Evolutionary conservation across 1,140 invertebrate genomes (phyloP), one percentile per base, ranked within the genome.

Genomic region (Aphaenogaster floridana): DNA sequence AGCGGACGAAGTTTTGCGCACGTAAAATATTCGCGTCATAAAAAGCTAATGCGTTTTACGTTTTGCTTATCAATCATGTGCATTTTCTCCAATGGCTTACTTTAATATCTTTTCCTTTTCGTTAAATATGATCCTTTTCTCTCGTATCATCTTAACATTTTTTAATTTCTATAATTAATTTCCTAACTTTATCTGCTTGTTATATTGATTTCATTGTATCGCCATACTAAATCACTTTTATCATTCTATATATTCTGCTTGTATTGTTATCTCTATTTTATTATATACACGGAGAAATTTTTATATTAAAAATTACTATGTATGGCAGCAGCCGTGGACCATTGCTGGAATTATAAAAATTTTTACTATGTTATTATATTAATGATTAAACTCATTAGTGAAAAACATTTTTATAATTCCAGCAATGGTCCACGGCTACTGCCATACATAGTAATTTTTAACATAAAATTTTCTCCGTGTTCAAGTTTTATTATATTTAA

Each of bases 11-110:
- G 17, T 54, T 72, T 72, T 54, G 34, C 34, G 50, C 17, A 54
- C 4, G 28, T 54, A n/a, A 69, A 69, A 48, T 64, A 64, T 39
- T 64, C 36, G 15, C 36, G 15, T 64, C 61, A 36, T 63, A 66
- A 42, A 11, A 66, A n/a, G 5, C 11, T 13, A 21, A 2, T 45
- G n/a, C 34, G n/a, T 68, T 45, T 42, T 13, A 42, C 17, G 5
- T 69, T 28, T 48, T 48, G 4, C 11, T 68, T 28, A 28, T 69
- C 13, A 28, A 68, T 68, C 4, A 48, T 8, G 4, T 17, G 50
- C 50, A 9, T 17, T 17, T 3, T 6, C 4, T 13, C 3, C 13
- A 17, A 17, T 52, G 2, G 2, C 3, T 52, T 52, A 28, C 28
- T 17, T 52, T 13, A 17, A 52, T 17, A 17, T 52, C 4, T 15